These are phyloP conservation scores for Crenuchus spilurus DNA, from an alignment of 2,797 vertebrate species.

Conservation along the genomic window DNA sequence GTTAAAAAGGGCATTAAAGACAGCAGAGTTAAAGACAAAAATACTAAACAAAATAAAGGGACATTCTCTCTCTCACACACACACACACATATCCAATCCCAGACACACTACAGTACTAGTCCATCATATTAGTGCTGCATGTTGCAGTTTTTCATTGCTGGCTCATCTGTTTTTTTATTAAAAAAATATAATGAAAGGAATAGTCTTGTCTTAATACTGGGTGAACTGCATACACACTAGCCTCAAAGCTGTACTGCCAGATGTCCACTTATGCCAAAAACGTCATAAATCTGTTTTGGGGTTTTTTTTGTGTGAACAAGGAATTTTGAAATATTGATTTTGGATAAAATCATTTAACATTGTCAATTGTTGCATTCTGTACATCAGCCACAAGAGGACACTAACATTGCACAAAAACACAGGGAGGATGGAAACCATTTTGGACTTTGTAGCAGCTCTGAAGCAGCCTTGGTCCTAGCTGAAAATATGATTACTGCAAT, in stretches of 20 bases:
- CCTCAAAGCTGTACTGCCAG: background rate
- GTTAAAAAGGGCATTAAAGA: constrained; percentile 5
- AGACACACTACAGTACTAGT: background rate
- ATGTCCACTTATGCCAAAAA: background rate
- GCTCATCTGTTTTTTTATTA: background rate
- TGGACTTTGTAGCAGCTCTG: constrained; percentile 21
- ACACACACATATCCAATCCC: background rate
- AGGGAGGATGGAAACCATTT: constrained; percentile 18
- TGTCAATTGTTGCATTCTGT: constrained; percentile 30
- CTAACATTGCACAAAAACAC: constrained; percentile 10
- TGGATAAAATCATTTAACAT: background rate
- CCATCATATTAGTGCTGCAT: background rate
- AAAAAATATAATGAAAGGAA: background rate
- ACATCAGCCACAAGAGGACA: constrained; percentile 40
- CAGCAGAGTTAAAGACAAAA: background rate
- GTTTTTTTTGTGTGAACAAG: background rate
- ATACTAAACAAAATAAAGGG: constrained; percentile 4
- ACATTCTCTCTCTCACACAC: background rate
- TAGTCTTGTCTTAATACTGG: constrained; percentile 1
- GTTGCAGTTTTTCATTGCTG: background rate
- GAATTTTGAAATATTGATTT: background rate
- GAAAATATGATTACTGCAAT: constrained; percentile 2
- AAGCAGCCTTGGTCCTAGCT: constrained; percentile 21
- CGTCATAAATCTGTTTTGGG: background rate
- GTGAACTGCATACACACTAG: constrained; percentile 14